These are phyloP conservation scores for Beroe ovata DNA, from an alignment of 37 sponge, comb jelly and placozoan genomes.

Conservation along the genomic window DNA sequence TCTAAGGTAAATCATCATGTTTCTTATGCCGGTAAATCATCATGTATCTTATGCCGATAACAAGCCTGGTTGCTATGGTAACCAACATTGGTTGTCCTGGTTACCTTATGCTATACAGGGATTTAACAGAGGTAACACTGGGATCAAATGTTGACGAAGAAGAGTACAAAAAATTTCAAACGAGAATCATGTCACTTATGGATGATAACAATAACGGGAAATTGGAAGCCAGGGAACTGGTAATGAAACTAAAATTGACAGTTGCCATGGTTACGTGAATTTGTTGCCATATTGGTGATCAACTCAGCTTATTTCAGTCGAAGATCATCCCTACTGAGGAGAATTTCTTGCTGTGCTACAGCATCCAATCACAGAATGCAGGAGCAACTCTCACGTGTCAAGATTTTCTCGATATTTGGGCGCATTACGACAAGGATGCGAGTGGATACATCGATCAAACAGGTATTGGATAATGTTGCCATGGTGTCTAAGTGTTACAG, in stretches of 20 bases:
- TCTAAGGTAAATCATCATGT: conserved; percentile 34
- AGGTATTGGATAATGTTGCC: neutral
- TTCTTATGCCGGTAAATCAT: no score
- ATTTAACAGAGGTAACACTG: conserved; percentile 43
- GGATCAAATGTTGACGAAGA: conserved; percentile 38
- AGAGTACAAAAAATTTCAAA: conserved; percentile 40
- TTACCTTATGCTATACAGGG: conserved; percentile 30
- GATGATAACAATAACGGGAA: conserved; percentile 63
- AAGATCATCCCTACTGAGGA: conserved; percentile 64
- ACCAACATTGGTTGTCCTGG: no score
- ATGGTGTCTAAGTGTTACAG: no score
- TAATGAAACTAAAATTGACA: neutral
- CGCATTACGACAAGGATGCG: conserved; percentile 45
- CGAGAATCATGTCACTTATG: conserved; percentile 29
- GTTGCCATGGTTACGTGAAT: neutral
- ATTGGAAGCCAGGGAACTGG: conserved; percentile 51
- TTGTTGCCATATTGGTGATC: no score
- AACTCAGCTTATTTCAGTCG: conserved; percentile 13
- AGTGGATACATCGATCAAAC: conserved; percentile 37
- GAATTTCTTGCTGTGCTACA: conserved; percentile 64
- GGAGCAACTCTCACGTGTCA: conserved; percentile 26
- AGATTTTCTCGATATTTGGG: conserved; percentile 47
- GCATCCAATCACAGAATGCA: conserved; percentile 31
- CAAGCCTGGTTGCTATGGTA: no score
- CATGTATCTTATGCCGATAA: no score